These are phyloP conservation scores for Agrypnia vestita DNA, from an alignment of 1,140 invertebrate genomes.

Conservation along the genomic window DNA sequence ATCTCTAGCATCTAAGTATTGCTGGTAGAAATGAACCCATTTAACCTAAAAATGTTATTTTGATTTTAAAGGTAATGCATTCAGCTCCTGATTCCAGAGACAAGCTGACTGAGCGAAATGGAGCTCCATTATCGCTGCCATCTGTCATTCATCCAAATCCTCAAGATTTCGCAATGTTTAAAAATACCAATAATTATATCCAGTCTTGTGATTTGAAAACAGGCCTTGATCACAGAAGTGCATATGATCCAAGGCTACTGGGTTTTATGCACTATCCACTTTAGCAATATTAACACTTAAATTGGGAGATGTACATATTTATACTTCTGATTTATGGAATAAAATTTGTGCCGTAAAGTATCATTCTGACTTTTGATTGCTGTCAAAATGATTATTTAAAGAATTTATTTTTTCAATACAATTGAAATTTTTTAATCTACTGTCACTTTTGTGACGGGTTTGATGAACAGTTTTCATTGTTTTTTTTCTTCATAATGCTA, in stretches of 20 bases:
- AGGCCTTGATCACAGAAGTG: slow-evolving; percentile 23
- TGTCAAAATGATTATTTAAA: too few relatives aligned
- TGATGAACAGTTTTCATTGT: too few relatives aligned
- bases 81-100: neutral
- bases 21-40: too few relatives aligned
- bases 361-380: too few relatives aligned
- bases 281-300: neutral
- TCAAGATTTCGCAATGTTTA: slow-evolving; percentile 1
- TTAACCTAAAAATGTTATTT: neutral
- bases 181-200: slow-evolving; percentile 7
- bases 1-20: too few relatives aligned
- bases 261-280: slow-evolving; percentile 38
- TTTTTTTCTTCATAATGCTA: too few relatives aligned
- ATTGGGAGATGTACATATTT: neutral
- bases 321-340: neutral
- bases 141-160: slow-evolving; percentile 40
- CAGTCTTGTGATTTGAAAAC: slow-evolving; percentile 22
- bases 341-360: too few relatives aligned
- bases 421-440: too few relatives aligned
- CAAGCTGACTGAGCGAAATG: neutral
- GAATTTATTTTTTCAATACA: too few relatives aligned
- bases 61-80: neutral
- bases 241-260: slow-evolving; percentile 31
- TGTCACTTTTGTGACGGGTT: too few relatives aligned
- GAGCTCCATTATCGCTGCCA: neutral